These are phyloP conservation scores for Amiota mariae DNA, from an alignment of 2,888 invertebrate species.

Conservation along the genomic window DNA sequence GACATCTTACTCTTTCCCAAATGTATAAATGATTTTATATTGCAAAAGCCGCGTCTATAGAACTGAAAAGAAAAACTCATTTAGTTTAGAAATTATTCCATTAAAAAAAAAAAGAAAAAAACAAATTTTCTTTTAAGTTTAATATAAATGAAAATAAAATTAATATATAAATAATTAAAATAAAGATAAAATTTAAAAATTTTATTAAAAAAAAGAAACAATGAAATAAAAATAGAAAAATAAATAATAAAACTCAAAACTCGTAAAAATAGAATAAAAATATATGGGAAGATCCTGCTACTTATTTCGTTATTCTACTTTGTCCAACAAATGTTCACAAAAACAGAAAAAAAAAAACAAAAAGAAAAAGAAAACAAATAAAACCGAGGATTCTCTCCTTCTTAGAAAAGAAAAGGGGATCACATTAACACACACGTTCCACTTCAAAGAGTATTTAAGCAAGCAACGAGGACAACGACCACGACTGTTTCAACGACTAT, in stretches of 20 bases:
- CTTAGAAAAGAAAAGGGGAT: too few species aligned
- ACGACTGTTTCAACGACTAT: slow-evolving; percentile 9
- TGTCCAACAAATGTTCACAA: too few species aligned
- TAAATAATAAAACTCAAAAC: slow-evolving; percentile 60
- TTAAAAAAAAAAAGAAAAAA: not conserved
- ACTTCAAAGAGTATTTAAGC: not conserved
- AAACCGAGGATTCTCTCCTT: not conserved
- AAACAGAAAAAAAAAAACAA: too few species aligned
- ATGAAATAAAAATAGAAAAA: slow-evolving; percentile 56
- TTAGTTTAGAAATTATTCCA: too few species aligned
- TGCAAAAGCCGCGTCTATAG: too few species aligned
- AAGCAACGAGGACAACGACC: not conserved
- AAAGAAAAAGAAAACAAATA: slow-evolving; percentile 5
- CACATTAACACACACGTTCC: slow-evolving; percentile 30
- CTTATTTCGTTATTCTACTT: too few species aligned
- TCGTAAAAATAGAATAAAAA: slow-evolving; percentile 66
- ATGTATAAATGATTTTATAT: too few species aligned
- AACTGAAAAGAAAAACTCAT: too few species aligned
- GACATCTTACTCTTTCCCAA: slow-evolving; percentile 5
- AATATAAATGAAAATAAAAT: not conserved
- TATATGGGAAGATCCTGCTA: not conserved
- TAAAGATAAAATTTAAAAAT: too few species aligned
- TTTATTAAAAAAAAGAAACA: too few species aligned
- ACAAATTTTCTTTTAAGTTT: not conserved
- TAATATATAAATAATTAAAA: not conserved